A percentile compares a stretch with the other conserved stretches of the same genome.
phyloP scores from a whole-genome alignment of 2,888 invertebrate genomes.

The Leptinotarsa juncta region DNA sequence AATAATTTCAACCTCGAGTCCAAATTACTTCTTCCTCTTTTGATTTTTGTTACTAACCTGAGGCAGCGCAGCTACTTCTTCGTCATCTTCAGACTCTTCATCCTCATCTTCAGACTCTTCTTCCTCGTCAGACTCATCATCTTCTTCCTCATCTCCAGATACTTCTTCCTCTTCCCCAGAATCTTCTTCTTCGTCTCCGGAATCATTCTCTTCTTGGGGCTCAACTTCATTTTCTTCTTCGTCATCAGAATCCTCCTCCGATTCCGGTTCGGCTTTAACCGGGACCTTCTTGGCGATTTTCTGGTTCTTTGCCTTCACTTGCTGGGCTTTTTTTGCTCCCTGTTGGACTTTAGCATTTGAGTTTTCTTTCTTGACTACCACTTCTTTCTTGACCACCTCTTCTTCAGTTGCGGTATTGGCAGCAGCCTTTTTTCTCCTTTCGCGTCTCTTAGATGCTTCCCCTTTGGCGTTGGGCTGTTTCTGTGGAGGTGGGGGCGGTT shows the following conservation, averaged over 20 bases:
- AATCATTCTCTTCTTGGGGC: neutral
- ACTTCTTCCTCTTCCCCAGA: slow-evolving; percentile 21
- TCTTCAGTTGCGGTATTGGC: neutral
- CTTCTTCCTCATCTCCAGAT: slow-evolving; percentile 15
- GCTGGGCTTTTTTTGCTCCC: neutral
- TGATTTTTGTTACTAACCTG: slow-evolving; percentile 48
- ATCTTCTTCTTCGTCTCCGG: slow-evolving; percentile 24
- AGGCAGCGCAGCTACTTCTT: slow-evolving; percentile 20
- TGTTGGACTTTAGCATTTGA: neutral
- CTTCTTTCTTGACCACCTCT: neutral
- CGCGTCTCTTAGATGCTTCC: slow-evolving; percentile 11
- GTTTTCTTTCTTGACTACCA: neutral
- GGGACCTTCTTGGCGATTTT: neutral
- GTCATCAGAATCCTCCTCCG: slow-evolving; percentile 2
- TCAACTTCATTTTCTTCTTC: slow-evolving; percentile 2
- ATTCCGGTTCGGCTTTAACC: neutral
- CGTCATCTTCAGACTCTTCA: slow-evolving; percentile 27
- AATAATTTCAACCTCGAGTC: slow-evolving; percentile 4
- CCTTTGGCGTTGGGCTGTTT: neutral
- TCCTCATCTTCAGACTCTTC: no score
- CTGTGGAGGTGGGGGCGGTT: neutral
- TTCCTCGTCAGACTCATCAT: slow-evolving; percentile 25
- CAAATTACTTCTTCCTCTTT: slow-evolving; percentile 44
- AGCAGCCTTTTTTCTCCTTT: slow-evolving; percentile 16
- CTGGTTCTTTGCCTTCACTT: neutral